phyloP scores from a whole-genome alignment of 2,113 vertebrate species.

The Lipotes vexillifer region DNA sequence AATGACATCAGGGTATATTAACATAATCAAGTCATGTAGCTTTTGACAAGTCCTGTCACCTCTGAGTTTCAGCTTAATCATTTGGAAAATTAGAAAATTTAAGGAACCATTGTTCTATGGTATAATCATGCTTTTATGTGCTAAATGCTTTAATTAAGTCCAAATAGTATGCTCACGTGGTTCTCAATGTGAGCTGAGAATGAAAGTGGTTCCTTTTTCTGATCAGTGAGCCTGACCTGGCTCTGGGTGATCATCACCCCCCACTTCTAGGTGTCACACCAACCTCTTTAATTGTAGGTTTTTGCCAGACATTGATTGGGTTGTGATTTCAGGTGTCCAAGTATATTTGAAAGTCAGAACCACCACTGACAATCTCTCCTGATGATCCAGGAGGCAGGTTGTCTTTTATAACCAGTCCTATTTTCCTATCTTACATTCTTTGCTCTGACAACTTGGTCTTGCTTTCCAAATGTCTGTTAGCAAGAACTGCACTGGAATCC shows the following conservation, averaged over 20 bases:
- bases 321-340: background rate
- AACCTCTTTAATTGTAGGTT: background rate
- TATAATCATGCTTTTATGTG: background rate
- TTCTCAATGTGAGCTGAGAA: background rate
- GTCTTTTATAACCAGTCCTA: background rate
- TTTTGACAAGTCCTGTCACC: background rate
- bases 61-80: background rate
- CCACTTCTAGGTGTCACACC: background rate
- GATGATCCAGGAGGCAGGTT: background rate
- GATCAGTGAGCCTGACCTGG: background rate
- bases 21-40: background rate
- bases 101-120: background rate
- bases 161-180: background rate
- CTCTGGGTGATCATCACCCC: background rate
- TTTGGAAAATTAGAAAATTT: background rate
- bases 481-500: background rate
- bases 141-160: background rate
- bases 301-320: background rate
- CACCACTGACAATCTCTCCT: background rate
- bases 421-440: background rate
- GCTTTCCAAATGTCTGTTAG: background rate
- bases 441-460: background rate
- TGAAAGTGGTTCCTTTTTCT: background rate
- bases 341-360: background rate
- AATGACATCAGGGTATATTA: background rate